Evolutionary conservation across 2,888 invertebrate species (phyloP).

Genomic region (Heliconius ethilla): DNA sequence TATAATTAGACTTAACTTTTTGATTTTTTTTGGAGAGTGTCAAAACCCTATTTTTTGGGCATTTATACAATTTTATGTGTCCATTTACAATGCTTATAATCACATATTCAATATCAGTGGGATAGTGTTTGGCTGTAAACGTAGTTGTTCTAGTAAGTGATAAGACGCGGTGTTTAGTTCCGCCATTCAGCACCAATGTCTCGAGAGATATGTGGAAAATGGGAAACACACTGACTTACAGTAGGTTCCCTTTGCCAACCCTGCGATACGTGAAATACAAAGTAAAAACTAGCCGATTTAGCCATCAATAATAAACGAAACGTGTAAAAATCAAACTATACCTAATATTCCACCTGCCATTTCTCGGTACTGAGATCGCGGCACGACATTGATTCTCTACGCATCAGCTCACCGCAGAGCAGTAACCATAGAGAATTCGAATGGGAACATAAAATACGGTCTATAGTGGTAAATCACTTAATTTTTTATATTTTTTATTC

Average conservation of each 20-base stretch:
- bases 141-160: no score
- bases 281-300: not conserved
- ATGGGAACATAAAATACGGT: constrained; percentile 29
- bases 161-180: no score
- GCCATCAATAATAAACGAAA: not conserved
- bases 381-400: constrained; percentile 34
- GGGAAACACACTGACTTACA: no score
- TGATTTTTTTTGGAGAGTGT: not conserved
- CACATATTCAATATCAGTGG: no score
- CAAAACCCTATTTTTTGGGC: no score
- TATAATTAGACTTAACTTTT: not conserved
- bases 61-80: not conserved
- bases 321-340: constrained; percentile 13
- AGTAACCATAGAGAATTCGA: constrained; percentile 33
- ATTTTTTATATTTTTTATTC: constrained; percentile 5
- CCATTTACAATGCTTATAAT: no score
- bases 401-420: constrained; percentile 8
- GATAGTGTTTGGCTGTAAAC: no score
- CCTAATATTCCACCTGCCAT: constrained; percentile 29
- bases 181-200: no score
- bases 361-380: constrained; percentile 29
- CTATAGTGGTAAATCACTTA: not conserved
- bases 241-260: no score
- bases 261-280: no score
- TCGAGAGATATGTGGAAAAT: no score